These are phyloP conservation scores for Nycticebus coucang DNA, from an alignment of 2,113 vertebrate genomes.

Conservation along the genomic window DNA sequence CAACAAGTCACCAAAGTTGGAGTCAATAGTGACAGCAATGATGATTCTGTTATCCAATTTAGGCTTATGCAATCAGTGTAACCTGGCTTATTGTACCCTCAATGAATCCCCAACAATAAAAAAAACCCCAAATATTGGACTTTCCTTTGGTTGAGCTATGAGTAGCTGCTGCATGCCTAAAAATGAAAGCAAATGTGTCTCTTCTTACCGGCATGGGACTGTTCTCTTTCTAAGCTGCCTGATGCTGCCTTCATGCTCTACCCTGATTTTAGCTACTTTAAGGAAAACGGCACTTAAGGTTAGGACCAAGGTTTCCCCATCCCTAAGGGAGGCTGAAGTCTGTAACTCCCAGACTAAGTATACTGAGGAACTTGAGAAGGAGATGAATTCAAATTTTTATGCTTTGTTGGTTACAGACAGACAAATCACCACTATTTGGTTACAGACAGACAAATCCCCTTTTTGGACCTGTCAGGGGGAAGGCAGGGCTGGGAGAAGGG, in stretches of 20 bases:
- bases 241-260: not conserved
- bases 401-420: not conserved
- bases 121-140: not conserved
- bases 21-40: not conserved
- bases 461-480: not conserved
- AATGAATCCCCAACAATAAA: no score
- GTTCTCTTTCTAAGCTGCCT: not conserved
- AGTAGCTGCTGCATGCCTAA: not conserved
- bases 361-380: not conserved
- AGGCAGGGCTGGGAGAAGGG: not conserved
- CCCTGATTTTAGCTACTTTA: not conserved
- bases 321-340: not conserved
- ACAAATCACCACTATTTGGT: not conserved
- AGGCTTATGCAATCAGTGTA: no score
- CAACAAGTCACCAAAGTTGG: not conserved
- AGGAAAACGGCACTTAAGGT: not conserved
- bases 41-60: not conserved
- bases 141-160: not conserved
- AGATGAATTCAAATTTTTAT: not conserved
- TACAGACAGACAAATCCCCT: not conserved
- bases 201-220: no score
- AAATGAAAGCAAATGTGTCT: not conserved
- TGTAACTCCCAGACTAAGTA: not conserved
- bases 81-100: no score
- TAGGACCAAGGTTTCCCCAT: not conserved